These are phyloP conservation scores for Clinocottus analis DNA, from an alignment of 2,113 vertebrate species.

Conservation along the genomic window DNA sequence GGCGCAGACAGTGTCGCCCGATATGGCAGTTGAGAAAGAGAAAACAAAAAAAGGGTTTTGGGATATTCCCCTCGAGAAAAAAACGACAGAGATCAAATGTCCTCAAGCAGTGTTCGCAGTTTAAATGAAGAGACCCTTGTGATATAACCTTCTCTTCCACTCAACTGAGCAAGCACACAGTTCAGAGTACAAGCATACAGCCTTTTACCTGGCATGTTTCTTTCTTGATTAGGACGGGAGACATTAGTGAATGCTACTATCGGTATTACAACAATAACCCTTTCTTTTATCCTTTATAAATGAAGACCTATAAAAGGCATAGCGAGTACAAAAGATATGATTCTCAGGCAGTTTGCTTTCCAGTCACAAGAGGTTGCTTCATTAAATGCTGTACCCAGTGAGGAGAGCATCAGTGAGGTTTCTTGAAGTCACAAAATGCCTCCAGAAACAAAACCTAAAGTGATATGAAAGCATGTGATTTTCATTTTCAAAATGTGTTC, in stretches of 20 bases:
- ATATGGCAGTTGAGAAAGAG: conserved; percentile 39
- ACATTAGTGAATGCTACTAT: neutral
- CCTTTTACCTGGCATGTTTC: neutral
- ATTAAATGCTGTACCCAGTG: neutral
- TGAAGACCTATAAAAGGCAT: neutral
- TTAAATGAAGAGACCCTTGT: conserved; percentile 14
- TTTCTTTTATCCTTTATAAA: neutral
- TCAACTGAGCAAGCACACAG: neutral
- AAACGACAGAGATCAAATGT: conserved; percentile 2
- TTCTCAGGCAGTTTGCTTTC: neutral
- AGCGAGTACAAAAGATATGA: neutral
- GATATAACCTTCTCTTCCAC: conserved; percentile 27
- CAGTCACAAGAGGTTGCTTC: neutral
- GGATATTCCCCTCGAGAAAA: conserved; percentile 4
- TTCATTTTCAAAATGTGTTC: neutral
- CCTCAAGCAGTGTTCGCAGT: neutral
- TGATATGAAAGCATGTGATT: neutral
- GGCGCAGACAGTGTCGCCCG: conserved; percentile 31
- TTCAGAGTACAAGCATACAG: neutral
- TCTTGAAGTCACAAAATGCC: neutral
- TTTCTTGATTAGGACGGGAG: neutral
- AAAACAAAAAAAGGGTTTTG: neutral
- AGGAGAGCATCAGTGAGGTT: neutral
- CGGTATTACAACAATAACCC: neutral
- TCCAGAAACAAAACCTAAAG: neutral